Conservation (phyloP, 2,113 vertebrate genomes). For the Lampris megalopsis region DNA sequence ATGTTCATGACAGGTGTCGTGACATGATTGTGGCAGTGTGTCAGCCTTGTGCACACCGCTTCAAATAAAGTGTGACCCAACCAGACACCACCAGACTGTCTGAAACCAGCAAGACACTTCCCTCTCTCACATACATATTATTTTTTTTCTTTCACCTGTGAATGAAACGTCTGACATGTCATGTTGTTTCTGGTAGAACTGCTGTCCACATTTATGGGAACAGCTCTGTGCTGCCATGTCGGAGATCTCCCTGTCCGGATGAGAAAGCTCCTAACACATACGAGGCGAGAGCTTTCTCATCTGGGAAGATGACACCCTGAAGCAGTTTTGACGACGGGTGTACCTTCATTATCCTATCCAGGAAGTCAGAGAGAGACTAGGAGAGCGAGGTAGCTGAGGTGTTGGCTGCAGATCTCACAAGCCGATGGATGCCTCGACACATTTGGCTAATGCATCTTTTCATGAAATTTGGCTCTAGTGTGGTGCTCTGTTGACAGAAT, state of each 20-base stretch:
- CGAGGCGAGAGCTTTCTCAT: slow-evolving; percentile 33
- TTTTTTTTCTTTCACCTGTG: not conserved
- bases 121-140: no score
- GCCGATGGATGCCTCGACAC: slow-evolving; percentile 9
- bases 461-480: slow-evolving; percentile 7
- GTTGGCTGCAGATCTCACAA: slow-evolving; percentile 36
- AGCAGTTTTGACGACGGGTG: not conserved
- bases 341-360: slow-evolving; percentile 1
- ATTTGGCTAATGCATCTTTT: slow-evolving; percentile 34
- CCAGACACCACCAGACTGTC: no score
- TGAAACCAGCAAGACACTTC: no score
- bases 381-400: slow-evolving; percentile 18
- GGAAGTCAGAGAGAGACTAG: not conserved
- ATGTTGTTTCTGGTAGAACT: not conserved
- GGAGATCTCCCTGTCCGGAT: slow-evolving; percentile 2
- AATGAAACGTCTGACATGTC: not conserved
- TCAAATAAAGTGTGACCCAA: no score
- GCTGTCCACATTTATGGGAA: not conserved
- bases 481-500: not conserved
- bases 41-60: no score
- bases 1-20: no score
- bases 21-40: no score
- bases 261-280: slow-evolving; percentile 5
- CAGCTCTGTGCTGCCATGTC: not conserved
- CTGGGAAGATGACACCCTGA: not conserved